A percentile compares a stretch with the other conserved stretches of the same genome.
Conservation (phyloP, 2,113 vertebrate species). For the Baryphthengus martii region DNA sequence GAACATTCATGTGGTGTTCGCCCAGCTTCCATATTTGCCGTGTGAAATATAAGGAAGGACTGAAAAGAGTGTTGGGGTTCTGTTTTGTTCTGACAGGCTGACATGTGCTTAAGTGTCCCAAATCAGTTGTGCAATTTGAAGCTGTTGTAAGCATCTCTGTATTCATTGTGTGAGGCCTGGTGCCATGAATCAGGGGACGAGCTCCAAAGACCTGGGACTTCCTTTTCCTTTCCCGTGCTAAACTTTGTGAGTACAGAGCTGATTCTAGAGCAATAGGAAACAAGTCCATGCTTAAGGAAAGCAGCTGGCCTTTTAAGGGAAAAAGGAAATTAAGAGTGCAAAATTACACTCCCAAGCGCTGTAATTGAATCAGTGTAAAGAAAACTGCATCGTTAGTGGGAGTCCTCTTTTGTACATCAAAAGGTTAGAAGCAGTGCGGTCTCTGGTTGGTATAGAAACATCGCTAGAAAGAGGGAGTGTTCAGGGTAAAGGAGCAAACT, state of each 20-base stretch:
- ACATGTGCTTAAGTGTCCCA: neutral
- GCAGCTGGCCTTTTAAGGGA: neutral
- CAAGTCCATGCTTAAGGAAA: neutral
- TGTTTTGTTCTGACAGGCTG: neutral
- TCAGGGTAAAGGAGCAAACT: neutral
- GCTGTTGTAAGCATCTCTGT: neutral
- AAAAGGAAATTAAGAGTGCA: neutral
- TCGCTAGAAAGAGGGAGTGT: neutral
- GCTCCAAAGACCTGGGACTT: neutral
- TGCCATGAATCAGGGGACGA: neutral
- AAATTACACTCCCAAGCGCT: neutral
- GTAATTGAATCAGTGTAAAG: neutral
- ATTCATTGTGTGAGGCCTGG: neutral
- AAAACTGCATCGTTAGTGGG: neutral
- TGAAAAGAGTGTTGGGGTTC: neutral
- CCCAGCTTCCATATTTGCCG: neutral
- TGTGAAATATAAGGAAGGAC: neutral
- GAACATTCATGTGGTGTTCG: neutral
- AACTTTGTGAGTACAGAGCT: neutral
- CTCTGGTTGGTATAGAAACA: neutral
- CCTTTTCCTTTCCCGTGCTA: neutral
- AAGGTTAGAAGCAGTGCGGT: neutral
- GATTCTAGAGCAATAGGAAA: neutral
- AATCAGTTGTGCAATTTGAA: neutral
- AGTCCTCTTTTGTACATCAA: neutral